Evolutionary conservation across 1,140 invertebrate species (phyloP), one percentile per base, ranked within the genome.

Genomic region (Dermatophagoides farinae): DNA sequence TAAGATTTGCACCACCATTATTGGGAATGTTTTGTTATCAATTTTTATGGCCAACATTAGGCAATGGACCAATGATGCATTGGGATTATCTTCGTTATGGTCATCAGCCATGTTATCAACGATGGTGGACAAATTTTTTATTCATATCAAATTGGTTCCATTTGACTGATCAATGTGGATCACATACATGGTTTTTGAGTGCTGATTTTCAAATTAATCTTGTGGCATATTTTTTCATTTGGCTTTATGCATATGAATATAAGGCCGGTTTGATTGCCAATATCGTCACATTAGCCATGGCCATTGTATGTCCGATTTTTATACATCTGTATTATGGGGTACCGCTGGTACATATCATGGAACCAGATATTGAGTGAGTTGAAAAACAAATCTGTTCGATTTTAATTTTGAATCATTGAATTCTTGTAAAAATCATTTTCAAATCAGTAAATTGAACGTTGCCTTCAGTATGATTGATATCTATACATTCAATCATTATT

Each of bases 131-230:
- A 22, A 54, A 50, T 53, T 57, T 63, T 18, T 39, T 61, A 11
- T 54, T 22, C 18, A 44, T 63, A 18, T 44, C 39, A 23, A 63
- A 63, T 50, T 61, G 57, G 57, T 47, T 20, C 6, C 57, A 41
- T 6, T 38, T 59, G 6, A 25, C 31, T 22, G 18, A 41, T n/a
- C 44, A 63, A 57, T 63, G 62, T 50, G 62, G 23, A 23, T 38
- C 47, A 6, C 62, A 63, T 38, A 63, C 52, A 6, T 63, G 62
- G 62, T 61, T 50, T 31, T n/a, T 63, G 10, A 44, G 46, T 25
- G 62, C 49, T 40, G 62, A 63, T 43, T 53, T 63, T 62, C 62
- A 63, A 44, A 63, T 63, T 22, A 41, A 63, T 63, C 47, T 63
- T 6, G 1, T 63, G 10, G 57, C 49, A 2, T 41, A 41, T 20